Percentiles rank a stretch among this genome's conserved stretches.
Evolutionary conservation across 2,113 vertebrate species (phyloP).

Genomic region (Gila orcuttii): DNA sequence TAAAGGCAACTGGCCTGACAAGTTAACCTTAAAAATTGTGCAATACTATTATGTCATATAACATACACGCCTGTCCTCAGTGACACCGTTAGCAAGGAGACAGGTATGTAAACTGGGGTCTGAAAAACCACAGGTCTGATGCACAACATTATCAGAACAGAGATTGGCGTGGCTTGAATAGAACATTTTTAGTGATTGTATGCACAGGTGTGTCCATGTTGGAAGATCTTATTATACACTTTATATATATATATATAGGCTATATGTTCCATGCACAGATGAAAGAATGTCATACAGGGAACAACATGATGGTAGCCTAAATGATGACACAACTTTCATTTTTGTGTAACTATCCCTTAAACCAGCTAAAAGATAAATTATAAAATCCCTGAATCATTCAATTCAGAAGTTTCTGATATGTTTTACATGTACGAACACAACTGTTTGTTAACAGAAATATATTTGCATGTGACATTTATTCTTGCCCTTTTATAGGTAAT

Average conservation of each 20-base stretch:
- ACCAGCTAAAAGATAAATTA: no score
- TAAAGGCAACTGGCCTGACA: not conserved
- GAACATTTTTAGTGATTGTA: not conserved
- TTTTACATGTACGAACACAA: not conserved
- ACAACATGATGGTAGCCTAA: no score
- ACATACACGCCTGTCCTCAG: not conserved
- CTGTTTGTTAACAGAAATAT: not conserved
- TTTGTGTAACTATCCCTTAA: no score
- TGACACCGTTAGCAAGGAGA: not conserved
- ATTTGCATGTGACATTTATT: not conserved
- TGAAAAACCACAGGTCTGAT: not conserved
- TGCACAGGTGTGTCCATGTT: slow-evolving; percentile 14
- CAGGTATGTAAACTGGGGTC: not conserved
- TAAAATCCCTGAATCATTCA: not conserved
- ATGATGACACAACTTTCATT: no score
- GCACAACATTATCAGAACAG: not conserved
- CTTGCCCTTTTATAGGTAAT: not conserved
- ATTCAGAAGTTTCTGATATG: not conserved
- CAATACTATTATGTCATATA: not conserved
- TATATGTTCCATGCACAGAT: no score
- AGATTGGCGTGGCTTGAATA: not conserved
- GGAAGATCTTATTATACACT: not conserved
- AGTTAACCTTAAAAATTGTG: not conserved
- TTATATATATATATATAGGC: not conserved
- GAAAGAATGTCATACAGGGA: no score